These are phyloP conservation scores for Portevinia maculata DNA, from an alignment of 2,888 invertebrate genomes.

Conservation along the genomic window DNA sequence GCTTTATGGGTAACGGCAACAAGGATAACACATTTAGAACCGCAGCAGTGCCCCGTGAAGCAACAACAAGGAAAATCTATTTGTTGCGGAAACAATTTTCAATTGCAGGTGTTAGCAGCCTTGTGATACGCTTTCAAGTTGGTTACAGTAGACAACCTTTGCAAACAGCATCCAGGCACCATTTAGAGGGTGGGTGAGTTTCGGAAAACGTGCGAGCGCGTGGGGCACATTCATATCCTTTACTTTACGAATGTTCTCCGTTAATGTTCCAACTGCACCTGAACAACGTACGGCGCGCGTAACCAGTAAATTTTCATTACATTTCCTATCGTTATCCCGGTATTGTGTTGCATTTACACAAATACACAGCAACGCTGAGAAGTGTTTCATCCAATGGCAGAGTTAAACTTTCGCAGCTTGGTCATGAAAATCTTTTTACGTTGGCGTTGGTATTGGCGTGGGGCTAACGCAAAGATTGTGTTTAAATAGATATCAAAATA, in stretches of 20 bases:
- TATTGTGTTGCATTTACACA: slow-evolving; percentile 28
- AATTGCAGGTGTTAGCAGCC: slow-evolving; percentile 63
- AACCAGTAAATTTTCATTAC: slow-evolving; percentile 72
- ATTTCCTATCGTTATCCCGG: slow-evolving; percentile 57
- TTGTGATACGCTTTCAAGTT: slow-evolving; percentile 32
- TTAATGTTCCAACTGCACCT: slow-evolving; percentile 66
- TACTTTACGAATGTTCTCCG: slow-evolving; percentile 56
- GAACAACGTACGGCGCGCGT: slow-evolving; percentile 28
- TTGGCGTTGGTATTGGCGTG: slow-evolving; percentile 34
- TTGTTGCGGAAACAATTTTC: slow-evolving; percentile 71
- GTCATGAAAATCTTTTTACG: slow-evolving; percentile 60
- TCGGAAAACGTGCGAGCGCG: slow-evolving; percentile 21
- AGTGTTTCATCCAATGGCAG: slow-evolving; percentile 36
- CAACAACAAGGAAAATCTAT: slow-evolving; percentile 56
- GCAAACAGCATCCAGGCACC: slow-evolving; percentile 17
- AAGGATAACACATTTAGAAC: slow-evolving; percentile 54
- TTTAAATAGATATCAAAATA: neutral
- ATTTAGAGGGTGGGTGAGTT: neutral
- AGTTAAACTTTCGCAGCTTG: slow-evolving; percentile 57
- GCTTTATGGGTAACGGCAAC: slow-evolving; percentile 48
- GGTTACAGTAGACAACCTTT: slow-evolving; percentile 36
- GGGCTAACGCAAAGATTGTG: slow-evolving; percentile 4
- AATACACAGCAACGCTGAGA: neutral
- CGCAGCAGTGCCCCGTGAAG: slow-evolving; percentile 18
- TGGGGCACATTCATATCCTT: slow-evolving; percentile 57